Percentiles rank a stretch among this genome's conserved stretches.
phyloP scores from a whole-genome alignment of 2,888 invertebrate genomes.

The Eumacrocentrus americanus region DNA sequence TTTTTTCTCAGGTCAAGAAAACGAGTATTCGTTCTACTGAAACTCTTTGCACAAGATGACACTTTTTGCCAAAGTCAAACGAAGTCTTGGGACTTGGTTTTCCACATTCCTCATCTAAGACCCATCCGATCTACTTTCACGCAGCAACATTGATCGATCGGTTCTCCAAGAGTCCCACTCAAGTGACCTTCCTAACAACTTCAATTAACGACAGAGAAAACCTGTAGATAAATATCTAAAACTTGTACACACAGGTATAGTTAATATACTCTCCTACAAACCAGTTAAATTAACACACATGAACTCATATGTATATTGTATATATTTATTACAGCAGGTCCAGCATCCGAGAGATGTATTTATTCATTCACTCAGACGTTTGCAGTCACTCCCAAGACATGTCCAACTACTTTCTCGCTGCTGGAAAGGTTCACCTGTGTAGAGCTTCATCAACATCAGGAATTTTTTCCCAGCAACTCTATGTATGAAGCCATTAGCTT shows the following conservation, averaged over 20 bases:
- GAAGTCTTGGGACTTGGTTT: background rate
- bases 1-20: too few species aligned
- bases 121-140: constrained; percentile 26
- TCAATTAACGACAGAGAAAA: background rate
- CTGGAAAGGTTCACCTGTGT: too few species aligned
- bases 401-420: background rate
- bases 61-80: background rate
- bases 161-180: background rate
- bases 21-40: background rate
- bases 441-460: too few species aligned
- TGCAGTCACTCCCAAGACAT: background rate
- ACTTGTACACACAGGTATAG: too few species aligned
- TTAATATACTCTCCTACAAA: too few species aligned
- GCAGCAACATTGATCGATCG: constrained; percentile 9
- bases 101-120: constrained; percentile 16
- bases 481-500: too few species aligned
- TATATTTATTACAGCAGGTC: background rate
- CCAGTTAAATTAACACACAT: background rate
- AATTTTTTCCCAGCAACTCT: background rate
- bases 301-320: background rate
- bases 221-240: background rate
- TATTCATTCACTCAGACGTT: background rate
- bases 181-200: background rate
- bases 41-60: background rate
- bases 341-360: background rate